Percentiles rank a stretch among this genome's conserved stretches.
Evolutionary conservation across 2,113 vertebrate genomes (phyloP).

Genomic region (Thermophis baileyi): DNA sequence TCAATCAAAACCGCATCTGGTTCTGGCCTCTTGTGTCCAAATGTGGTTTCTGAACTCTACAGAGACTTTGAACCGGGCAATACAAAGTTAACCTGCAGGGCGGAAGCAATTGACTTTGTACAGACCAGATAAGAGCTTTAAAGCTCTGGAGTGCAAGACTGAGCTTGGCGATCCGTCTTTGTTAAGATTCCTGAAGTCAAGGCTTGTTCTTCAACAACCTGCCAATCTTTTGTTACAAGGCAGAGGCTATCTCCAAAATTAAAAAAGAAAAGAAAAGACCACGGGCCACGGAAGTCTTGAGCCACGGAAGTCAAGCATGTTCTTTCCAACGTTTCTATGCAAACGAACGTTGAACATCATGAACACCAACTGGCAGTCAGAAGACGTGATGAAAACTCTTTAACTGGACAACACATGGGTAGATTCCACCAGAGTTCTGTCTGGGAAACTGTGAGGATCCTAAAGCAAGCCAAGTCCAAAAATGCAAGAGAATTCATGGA

Average conservation of each 20-base stretch:
- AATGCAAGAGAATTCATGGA: not conserved
- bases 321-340: not conserved
- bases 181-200: not conserved
- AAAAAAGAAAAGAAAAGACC: not conserved
- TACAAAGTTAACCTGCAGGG: not conserved
- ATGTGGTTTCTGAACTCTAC: not conserved
- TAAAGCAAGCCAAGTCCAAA: not conserved
- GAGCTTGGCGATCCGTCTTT: not conserved
- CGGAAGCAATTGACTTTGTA: not conserved
- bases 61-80: not conserved
- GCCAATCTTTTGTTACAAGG: not conserved
- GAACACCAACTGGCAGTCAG: too few relatives aligned
- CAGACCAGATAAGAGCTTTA: not conserved
- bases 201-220: not conserved
- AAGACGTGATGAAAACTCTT: not conserved
- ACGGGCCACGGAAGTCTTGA: not conserved
- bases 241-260: not conserved
- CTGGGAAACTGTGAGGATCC: not conserved
- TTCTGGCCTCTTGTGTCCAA: too few relatives aligned
- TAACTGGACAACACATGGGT: not conserved
- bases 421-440: not conserved
- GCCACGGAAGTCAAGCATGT: not conserved
- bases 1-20: not conserved
- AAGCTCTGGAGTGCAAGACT: not conserved
- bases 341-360: not conserved